Percentiles rank a stretch among this genome's conserved stretches.
Evolutionary conservation across 1,140 invertebrate genomes (phyloP).

Genomic region (Teleogryllus occipitalis): DNA sequence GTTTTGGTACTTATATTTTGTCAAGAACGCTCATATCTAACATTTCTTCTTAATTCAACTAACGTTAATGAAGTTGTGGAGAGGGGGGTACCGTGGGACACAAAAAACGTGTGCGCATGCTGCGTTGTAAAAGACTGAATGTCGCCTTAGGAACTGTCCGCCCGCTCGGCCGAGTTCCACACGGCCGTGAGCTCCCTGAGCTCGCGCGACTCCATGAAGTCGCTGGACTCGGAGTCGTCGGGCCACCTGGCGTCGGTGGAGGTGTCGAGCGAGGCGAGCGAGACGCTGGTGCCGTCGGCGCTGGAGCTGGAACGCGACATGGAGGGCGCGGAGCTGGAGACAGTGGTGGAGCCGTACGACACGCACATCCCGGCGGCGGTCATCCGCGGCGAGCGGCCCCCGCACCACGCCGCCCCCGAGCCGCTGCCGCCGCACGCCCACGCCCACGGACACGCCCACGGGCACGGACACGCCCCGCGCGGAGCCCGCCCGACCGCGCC

Average conservation of each 20-base stretch:
- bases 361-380: constrained; percentile 38
- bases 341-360: constrained; percentile 45
- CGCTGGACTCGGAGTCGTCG: constrained; percentile 78
- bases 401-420: neutral
- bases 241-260: constrained; percentile 80
- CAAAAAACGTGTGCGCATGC: too few species aligned
- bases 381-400: constrained; percentile 32
- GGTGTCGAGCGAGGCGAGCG: constrained; percentile 75
- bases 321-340: constrained; percentile 26
- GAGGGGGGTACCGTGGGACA: too few species aligned
- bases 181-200: constrained; percentile 75
- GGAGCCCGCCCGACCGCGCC: too few species aligned
- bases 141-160: constrained; percentile 53
- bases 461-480: too few species aligned
- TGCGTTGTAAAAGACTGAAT: too few species aligned
- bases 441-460: neutral
- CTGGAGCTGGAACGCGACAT: constrained; percentile 41
- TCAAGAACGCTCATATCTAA: too few species aligned
- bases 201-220: constrained; percentile 81
- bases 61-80: too few species aligned
- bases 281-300: constrained; percentile 75
- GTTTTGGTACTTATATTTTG: too few species aligned
- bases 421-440: neutral
- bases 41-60: too few species aligned
- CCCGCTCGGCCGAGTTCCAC: constrained; percentile 67